Conservation (phyloP, 2,797 vertebrate species). For the Champsocephalus esox region DNA sequence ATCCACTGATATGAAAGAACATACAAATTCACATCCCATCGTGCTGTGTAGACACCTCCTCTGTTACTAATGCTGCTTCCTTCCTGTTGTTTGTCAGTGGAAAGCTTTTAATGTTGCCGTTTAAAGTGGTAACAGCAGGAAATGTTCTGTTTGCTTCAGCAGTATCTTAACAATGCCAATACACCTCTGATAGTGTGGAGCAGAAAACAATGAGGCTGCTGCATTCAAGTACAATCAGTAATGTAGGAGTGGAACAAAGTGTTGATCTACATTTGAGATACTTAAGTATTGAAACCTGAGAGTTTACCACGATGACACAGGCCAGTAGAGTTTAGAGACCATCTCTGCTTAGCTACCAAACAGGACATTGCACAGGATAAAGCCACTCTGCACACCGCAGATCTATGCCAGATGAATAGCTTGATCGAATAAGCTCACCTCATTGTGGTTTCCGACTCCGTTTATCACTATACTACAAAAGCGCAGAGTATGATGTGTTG, state of each 20-base stretch:
- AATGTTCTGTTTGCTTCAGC: neutral
- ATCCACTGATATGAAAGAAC: neutral
- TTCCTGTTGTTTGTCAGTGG: conserved; percentile 26
- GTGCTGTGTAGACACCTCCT: neutral
- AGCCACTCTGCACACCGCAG: no score
- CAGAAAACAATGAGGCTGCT: conserved; percentile 4
- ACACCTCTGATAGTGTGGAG: neutral
- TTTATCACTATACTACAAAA: neutral
- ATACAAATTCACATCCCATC: neutral
- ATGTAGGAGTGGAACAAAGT: conserved; percentile 10
- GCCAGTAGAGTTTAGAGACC: neutral
- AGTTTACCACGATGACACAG: neutral
- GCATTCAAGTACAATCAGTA: conserved; percentile 3
- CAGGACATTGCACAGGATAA: neutral
- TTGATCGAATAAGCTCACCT: neutral
- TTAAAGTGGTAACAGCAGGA: neutral
- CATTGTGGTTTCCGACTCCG: neutral
- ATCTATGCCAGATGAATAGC: no score
- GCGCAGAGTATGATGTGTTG: neutral
- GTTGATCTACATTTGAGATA: neutral
- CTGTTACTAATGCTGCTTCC: conserved; percentile 1
- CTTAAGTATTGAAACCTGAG: neutral
- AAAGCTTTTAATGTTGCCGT: conserved; percentile 11
- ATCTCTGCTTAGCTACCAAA: neutral
- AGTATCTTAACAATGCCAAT: neutral